Evolutionary conservation across 2,113 vertebrate species (phyloP).

Genomic region (Porphyrio hochstetteri): DNA sequence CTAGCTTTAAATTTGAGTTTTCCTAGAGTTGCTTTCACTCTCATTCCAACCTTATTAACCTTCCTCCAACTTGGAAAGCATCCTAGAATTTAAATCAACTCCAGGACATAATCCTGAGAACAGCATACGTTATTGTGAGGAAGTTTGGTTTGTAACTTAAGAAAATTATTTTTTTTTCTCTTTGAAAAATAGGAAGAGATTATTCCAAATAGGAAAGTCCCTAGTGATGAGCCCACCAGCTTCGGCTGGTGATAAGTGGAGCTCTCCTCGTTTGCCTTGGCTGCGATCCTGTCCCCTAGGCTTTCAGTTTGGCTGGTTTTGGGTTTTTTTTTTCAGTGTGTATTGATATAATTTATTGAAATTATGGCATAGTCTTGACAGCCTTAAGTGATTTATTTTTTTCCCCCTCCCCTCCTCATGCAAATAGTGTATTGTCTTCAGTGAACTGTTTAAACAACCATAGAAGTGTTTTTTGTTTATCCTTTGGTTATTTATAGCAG

Average conservation of each 20-base stretch:
- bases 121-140: background rate
- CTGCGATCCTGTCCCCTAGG: background rate
- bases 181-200: background rate
- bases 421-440: background rate
- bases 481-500: background rate
- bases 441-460: background rate
- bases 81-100: background rate
- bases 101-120: background rate
- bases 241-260: background rate
- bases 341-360: slow-evolving; percentile 23
- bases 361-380: background rate
- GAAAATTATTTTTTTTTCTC: background rate
- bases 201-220: background rate
- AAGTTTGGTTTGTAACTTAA: background rate
- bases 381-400: background rate
- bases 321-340: background rate
- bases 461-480: background rate
- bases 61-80: background rate
- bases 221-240: background rate
- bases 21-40: background rate
- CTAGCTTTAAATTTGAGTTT: background rate
- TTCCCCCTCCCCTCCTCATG: background rate
- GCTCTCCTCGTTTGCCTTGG: background rate
- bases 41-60: background rate
- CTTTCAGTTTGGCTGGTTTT: slow-evolving; percentile 20